These are phyloP conservation scores for Rhombomys opimus DNA, from an alignment of 2,113 vertebrate genomes.

Conservation along the genomic window DNA sequence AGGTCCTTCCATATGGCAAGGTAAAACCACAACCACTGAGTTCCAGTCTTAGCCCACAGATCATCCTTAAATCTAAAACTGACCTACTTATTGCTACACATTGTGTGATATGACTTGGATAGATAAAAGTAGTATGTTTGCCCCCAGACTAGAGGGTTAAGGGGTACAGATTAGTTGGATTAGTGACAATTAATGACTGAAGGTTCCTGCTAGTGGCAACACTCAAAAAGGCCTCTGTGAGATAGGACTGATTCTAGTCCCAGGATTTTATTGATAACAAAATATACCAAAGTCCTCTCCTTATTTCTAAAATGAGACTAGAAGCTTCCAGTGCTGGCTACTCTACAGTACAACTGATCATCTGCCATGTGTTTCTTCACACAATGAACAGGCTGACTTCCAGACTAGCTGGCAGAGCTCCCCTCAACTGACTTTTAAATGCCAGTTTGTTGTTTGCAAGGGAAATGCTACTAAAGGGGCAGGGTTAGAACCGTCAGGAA, in stretches of 20 bases:
- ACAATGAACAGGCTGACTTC: not conserved
- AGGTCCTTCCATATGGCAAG: not conserved
- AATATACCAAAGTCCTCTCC: slow-evolving; percentile 27
- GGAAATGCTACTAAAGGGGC: slow-evolving; percentile 11
- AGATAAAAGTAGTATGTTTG: slow-evolving; percentile 17
- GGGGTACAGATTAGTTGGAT: not conserved
- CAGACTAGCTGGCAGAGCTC: not conserved
- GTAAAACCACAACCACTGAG: not conserved
- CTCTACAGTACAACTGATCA: not conserved
- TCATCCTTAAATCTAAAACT: slow-evolving; percentile 40
- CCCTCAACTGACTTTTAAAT: not conserved
- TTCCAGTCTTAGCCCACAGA: not conserved
- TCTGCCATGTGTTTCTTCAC: not conserved
- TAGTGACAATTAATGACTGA: not conserved
- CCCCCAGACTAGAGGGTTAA: not conserved
- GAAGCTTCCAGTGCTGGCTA: slow-evolving; percentile 3
- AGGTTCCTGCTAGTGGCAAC: not conserved
- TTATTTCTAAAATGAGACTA: slow-evolving; percentile 51
- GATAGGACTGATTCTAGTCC: not conserved
- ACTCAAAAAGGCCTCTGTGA: not conserved
- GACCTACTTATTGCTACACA: not conserved
- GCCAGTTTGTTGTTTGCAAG: not conserved
- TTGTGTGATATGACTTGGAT: not conserved
- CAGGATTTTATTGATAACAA: slow-evolving; percentile 7
- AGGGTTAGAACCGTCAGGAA: not conserved